Evolutionary conservation across 2,113 vertebrate genomes (phyloP).

Genomic region (Alligator sinensis): DNA sequence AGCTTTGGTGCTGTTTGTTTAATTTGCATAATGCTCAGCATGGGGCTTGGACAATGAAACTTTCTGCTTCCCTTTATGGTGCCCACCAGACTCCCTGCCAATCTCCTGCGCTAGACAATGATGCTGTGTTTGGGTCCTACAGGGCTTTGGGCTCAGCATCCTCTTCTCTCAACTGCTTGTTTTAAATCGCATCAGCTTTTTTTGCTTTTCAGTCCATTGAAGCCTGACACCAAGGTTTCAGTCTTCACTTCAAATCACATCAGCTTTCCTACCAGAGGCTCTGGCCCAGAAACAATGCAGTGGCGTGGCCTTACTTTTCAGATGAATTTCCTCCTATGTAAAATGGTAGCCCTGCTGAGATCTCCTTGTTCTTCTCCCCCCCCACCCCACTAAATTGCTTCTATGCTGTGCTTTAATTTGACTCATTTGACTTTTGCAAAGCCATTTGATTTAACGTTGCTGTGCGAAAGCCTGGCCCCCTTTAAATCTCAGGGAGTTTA

Average conservation of each 20-base stretch:
- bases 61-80: conserved; percentile 48
- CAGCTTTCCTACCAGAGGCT: not conserved
- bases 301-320: not conserved
- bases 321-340: not conserved
- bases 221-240: conserved; percentile 49
- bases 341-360: conserved; percentile 3
- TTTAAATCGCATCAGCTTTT: conserved; percentile 23
- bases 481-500: too few relatives aligned
- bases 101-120: not conserved
- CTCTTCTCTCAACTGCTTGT: not conserved
- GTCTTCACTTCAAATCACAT: conserved; percentile 32
- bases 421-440: conserved; percentile 6
- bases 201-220: rapidly evolving
- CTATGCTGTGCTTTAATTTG: conserved; percentile 28
- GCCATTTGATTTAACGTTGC: not conserved
- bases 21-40: not conserved
- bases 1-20: conserved; percentile 21
- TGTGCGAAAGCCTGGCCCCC: not conserved
- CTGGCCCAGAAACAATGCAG: not conserved
- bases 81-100: conserved; percentile 14
- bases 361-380: conserved; percentile 17
- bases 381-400: not conserved
- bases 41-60: not conserved
- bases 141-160: not conserved
- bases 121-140: not conserved